Evolutionary conservation across 2,888 invertebrate genomes (phyloP).

Genomic region (Rhingia rostrata): DNA sequence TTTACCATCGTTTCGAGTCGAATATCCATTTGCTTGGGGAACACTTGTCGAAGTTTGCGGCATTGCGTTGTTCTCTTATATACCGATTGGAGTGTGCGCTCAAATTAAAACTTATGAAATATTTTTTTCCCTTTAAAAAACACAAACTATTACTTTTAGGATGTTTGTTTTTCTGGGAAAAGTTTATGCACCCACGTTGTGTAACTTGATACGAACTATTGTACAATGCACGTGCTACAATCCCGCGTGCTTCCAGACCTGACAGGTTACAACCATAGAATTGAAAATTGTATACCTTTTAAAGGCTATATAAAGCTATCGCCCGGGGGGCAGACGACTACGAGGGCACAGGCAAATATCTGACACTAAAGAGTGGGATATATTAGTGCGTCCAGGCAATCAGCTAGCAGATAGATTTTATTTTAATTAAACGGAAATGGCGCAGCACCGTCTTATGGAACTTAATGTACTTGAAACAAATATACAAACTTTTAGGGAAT

Average conservation of each 20-base stretch:
- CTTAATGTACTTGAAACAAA: background rate
- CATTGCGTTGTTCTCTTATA: constrained; percentile 76
- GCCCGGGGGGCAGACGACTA: constrained; percentile 43
- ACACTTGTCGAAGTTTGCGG: constrained; percentile 78
- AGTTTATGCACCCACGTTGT: constrained; percentile 52
- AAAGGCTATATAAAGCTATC: constrained; percentile 69
- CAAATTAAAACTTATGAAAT: constrained; percentile 46
- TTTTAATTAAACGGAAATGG: background rate
- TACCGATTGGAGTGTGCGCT: constrained; percentile 68
- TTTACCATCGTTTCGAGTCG: constrained; percentile 79
- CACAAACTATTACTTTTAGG: constrained; percentile 26
- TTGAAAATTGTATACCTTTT: constrained; percentile 73
- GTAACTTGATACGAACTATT: constrained; percentile 57
- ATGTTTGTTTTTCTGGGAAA: constrained; percentile 11
- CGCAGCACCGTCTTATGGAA: constrained; percentile 16
- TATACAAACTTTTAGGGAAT: background rate
- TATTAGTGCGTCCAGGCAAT: constrained; percentile 52
- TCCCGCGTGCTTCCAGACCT: constrained; percentile 69
- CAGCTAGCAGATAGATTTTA: background rate
- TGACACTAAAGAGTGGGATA: constrained; percentile 44
- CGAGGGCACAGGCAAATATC: constrained; percentile 35
- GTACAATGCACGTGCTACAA: constrained; percentile 66
- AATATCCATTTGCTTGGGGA: constrained; percentile 87
- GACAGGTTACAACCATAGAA: constrained; percentile 74
- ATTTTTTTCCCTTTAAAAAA: constrained; percentile 27